Evolutionary conservation across 2,888 invertebrate species (phyloP).

Genomic region (Macrosoma leucophasiata): DNA sequence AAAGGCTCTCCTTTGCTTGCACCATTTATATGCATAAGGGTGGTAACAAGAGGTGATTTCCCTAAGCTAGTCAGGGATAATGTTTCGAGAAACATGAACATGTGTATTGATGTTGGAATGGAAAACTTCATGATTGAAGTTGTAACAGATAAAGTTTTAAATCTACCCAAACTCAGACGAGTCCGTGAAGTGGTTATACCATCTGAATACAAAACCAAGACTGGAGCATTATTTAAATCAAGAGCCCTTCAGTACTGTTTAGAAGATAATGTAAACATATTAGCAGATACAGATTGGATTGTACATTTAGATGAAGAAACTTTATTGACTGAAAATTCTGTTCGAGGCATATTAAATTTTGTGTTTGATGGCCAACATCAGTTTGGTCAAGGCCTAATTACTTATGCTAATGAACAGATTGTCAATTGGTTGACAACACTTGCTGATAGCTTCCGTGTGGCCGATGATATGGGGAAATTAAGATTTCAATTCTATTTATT

Average conservation of each 20-base stretch:
- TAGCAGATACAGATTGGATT: slow-evolving; percentile 95
- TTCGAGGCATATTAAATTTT: slow-evolving; percentile 94
- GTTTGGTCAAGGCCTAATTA: slow-evolving; percentile 96
- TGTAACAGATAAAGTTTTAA: slow-evolving; percentile 92
- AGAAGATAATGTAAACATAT: slow-evolving; percentile 89
- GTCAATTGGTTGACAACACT: slow-evolving; percentile 98
- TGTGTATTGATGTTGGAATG: slow-evolving; percentile 90
- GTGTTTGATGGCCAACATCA: slow-evolving; percentile 95
- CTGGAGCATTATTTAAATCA: slow-evolving; percentile 95
- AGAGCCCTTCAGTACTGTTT: slow-evolving; percentile 96
- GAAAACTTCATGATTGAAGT: slow-evolving; percentile 98
- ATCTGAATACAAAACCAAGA: slow-evolving; percentile 88
- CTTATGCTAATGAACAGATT: slow-evolving; percentile 96
- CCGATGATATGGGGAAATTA: slow-evolving; percentile 98
- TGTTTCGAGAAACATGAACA: slow-evolving; percentile 90
- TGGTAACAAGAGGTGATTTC: slow-evolving; percentile 96
- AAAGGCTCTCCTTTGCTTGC: slow-evolving; percentile 94
- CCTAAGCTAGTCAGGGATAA: slow-evolving; percentile 92
- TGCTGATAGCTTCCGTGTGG: slow-evolving; percentile 96
- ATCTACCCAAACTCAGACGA: slow-evolving; percentile 84
- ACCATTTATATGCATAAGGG: slow-evolving; percentile 95
- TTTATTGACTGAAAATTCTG: slow-evolving; percentile 92
- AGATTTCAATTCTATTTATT: slow-evolving; percentile 94
- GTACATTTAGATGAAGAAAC: slow-evolving; percentile 99
- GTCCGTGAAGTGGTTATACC: slow-evolving; percentile 94